phyloP scores from a whole-genome alignment of 2,888 invertebrate species.

The Drosophila fulvimacula region DNA sequence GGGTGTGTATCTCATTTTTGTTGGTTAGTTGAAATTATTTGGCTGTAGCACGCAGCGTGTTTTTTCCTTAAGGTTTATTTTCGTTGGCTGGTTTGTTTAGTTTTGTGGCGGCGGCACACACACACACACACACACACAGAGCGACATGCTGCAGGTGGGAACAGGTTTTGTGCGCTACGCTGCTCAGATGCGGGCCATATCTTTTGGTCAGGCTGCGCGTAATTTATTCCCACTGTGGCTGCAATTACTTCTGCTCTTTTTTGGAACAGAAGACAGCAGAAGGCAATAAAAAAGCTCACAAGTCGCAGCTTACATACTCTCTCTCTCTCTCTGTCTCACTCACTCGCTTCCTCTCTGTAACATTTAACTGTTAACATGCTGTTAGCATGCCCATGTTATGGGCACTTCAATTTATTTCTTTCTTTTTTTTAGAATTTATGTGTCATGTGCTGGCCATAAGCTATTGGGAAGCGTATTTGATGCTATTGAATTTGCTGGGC shows the following conservation, averaged over 20 bases:
- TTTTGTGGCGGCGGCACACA: constrained; percentile 70
- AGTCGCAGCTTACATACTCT: constrained; percentile 34
- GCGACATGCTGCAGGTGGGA: constrained; percentile 75
- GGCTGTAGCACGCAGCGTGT: constrained; percentile 43
- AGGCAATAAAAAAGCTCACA: constrained; percentile 19
- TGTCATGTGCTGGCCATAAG: constrained; percentile 20
- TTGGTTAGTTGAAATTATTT: constrained; percentile 58
- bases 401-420: not conserved
- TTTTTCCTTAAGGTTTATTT: constrained; percentile 70
- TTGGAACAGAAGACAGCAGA: constrained; percentile 48
- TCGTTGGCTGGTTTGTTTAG: constrained; percentile 79
- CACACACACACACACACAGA: constrained; percentile 31
- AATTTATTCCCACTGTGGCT: constrained; percentile 77
- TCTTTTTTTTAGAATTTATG: constrained; percentile 16
- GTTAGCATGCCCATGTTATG: not conserved
- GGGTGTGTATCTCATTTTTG: constrained; percentile 58
- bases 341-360: not conserved
- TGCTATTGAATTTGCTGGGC: constrained; percentile 21
- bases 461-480: constrained; percentile 13
- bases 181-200: constrained; percentile 75
- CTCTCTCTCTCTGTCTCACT: not conserved
- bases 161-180: constrained; percentile 65
- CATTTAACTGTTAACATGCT: constrained; percentile 1
- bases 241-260: constrained; percentile 63
- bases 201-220: constrained; percentile 69